Evolutionary conservation across 2,113 vertebrate species (phyloP).

Genomic region (Calyptomena viridis): DNA sequence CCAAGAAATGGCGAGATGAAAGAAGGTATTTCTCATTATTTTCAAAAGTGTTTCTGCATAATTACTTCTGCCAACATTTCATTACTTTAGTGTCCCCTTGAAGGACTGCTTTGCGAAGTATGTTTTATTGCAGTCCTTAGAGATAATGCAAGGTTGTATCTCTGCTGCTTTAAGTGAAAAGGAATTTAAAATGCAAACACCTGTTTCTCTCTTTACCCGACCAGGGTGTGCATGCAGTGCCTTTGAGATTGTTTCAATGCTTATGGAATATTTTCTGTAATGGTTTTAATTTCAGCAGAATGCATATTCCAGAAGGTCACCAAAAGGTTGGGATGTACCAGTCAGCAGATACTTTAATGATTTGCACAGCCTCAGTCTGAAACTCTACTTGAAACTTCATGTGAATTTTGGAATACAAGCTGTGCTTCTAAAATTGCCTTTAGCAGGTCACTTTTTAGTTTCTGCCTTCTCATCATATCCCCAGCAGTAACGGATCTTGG

Average conservation of each 20-base stretch:
- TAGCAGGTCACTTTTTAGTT: not conserved
- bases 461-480: not conserved
- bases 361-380: not conserved
- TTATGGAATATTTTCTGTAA: not conserved
- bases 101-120: not conserved
- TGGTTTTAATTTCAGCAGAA: not conserved
- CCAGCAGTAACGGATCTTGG: not conserved
- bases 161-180: not conserved
- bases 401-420: not conserved
- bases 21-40: conserved; percentile 6
- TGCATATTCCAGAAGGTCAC: not conserved
- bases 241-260: not conserved
- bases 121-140: conserved; percentile 4
- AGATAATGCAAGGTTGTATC: not conserved
- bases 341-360: not conserved
- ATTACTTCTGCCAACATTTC: not conserved
- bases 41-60: conserved; percentile 8
- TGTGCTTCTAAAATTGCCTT: not conserved
- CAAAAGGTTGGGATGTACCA: not conserved
- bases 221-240: not conserved
- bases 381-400: not conserved
- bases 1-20: not conserved
- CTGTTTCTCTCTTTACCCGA: not conserved
- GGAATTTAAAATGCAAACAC: not conserved
- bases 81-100: not conserved